A percentile compares a stretch with the other conserved stretches of the same genome.
Evolutionary conservation across 2,888 invertebrate species (phyloP).

Genomic region (Hipparchia sbordonii): DNA sequence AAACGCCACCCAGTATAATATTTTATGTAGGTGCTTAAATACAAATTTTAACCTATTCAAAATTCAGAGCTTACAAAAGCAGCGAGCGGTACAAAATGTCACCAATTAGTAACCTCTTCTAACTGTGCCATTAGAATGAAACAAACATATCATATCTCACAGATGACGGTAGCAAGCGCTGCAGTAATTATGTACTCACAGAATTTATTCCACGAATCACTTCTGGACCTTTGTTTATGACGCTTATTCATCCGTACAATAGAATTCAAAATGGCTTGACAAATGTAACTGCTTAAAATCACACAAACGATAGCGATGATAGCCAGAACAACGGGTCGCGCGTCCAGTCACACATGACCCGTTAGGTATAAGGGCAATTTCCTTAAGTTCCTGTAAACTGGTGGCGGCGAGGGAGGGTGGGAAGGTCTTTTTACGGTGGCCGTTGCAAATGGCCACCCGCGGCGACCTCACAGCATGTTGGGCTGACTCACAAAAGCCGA

Average conservation of each 20-base stretch:
- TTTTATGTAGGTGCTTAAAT: background rate
- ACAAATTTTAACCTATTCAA: conserved; percentile 17
- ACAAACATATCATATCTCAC: conserved; percentile 48
- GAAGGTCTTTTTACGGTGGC: conserved; percentile 51
- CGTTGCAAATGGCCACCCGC: conserved; percentile 60
- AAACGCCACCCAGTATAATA: background rate
- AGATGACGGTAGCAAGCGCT: conserved; percentile 54
- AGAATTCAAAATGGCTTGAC: conserved; percentile 43
- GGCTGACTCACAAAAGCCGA: conserved; percentile 59
- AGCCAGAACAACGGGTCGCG: conserved; percentile 56
- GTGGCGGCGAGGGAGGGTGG: conserved; percentile 34
- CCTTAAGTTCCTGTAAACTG: conserved; percentile 19
- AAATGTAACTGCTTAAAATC: conserved; percentile 43
- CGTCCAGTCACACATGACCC: conserved; percentile 50
- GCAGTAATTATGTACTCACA: conserved; percentile 52
- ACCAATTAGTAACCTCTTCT: conserved; percentile 29
- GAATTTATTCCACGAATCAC: conserved; percentile 53
- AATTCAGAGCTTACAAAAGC: conserved; percentile 17
- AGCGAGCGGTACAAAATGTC: conserved; percentile 26
- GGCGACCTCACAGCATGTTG: conserved; percentile 58
- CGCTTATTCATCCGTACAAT: conserved; percentile 33
- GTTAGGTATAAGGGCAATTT: conserved; percentile 31
- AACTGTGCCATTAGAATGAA: conserved; percentile 39
- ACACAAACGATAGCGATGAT: conserved; percentile 54
- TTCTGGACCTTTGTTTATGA: conserved; percentile 25